Evolutionary conservation across 23 tunicate genomes (phyloP).

Genomic region (Ciona savignyi): DNA sequence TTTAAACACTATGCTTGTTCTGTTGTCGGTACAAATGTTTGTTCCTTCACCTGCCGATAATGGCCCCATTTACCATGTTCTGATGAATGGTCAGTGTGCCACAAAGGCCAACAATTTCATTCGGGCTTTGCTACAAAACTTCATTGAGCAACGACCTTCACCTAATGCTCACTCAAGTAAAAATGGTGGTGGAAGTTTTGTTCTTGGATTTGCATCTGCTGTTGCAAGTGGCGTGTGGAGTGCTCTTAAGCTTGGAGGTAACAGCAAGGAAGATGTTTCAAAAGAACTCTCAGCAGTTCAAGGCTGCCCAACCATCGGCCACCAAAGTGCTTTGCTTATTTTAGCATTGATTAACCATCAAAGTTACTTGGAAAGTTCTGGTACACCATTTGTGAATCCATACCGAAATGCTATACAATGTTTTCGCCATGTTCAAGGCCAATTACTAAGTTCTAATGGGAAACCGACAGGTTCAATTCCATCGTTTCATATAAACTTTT

Average conservation of each 20-base stretch:
- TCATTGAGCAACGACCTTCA: constrained; percentile 59
- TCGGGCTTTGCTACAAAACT: constrained; percentile 44
- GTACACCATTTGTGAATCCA: not conserved
- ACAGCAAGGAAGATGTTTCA: not conserved
- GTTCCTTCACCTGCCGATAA: constrained; percentile 31
- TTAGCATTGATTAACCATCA: constrained; percentile 46
- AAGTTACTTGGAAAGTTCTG: not conserved
- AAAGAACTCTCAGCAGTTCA: not conserved
- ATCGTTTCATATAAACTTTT: constrained; percentile 71
- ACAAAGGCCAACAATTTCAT: constrained; percentile 35
- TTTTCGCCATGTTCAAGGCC: constrained; percentile 86
- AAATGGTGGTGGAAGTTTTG: constrained; percentile 60
- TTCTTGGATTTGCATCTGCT: constrained; percentile 62
- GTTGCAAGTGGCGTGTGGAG: constrained; percentile 52
- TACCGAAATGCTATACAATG: constrained; percentile 27
- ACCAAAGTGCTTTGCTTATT: constrained; percentile 50
- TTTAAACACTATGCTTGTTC: constrained; percentile 38
- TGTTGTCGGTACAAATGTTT: constrained; percentile 79
- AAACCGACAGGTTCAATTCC: constrained; percentile 7
- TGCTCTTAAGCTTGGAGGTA: constrained; percentile 4
- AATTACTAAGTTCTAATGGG: constrained; percentile 9
- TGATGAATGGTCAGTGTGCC: constrained; percentile 2
- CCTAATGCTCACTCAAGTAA: constrained; percentile 19
- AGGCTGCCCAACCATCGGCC: constrained; percentile 19
- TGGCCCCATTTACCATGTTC: constrained; percentile 15